These are phyloP conservation scores for Felis catus DNA, from an alignment of 2,113 vertebrate genomes.

Conservation along the genomic window F.catus_Fca126_mat1.0 CM031412.1:194859001-194859500, in stretches of 20 bases:
- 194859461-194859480: background rate
- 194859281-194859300: background rate
- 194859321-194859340: background rate
- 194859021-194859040: background rate
- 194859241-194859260: background rate
- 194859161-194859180: background rate
- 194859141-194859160: background rate
- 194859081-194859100: background rate
- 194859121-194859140: background rate
- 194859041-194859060: background rate
- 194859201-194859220: background rate
- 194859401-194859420: background rate
- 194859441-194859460: background rate
- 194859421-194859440: background rate
- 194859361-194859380: rapidly evolving
- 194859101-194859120: background rate
- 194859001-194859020: too few relatives aligned
- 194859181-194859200: background rate
- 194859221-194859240: background rate
- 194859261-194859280: background rate
- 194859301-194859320: background rate
- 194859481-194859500: background rate
- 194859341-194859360: background rate
- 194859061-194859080: background rate
- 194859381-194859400: background rate